phyloP scores from a whole-genome alignment of 1,140 invertebrate genomes.

The Thalassaphorura encarpata region DNA sequence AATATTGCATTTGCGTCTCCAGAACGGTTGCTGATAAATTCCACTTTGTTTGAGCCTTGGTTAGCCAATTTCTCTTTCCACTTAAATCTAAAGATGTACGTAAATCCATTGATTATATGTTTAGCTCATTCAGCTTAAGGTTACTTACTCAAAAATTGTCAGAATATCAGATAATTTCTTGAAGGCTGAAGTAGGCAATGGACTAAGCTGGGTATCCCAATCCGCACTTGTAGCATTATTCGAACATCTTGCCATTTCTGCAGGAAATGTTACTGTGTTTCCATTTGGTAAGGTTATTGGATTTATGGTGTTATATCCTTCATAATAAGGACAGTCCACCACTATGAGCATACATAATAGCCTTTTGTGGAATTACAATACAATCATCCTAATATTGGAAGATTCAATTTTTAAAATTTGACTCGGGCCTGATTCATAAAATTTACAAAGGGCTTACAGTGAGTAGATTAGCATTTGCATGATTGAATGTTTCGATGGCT shows the following conservation, averaged over 20 bases:
- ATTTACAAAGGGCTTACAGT: slow-evolving; percentile 43
- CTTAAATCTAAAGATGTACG: slow-evolving; percentile 53
- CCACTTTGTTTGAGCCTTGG: slow-evolving; percentile 41
- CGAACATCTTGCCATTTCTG: slow-evolving; percentile 49
- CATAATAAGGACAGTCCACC: slow-evolving; percentile 61
- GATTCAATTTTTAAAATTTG: slow-evolving; percentile 6
- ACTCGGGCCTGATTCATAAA: slow-evolving; percentile 6
- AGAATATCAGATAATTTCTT: slow-evolving; percentile 57
- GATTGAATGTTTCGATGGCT: slow-evolving; percentile 77
- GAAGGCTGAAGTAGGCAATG: slow-evolving; percentile 55
- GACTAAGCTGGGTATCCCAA: slow-evolving; percentile 85
- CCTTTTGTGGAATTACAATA: slow-evolving; percentile 74
- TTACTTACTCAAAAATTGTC: slow-evolving; percentile 55
- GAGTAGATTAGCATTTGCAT: slow-evolving; percentile 72
- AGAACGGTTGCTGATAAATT: slow-evolving; percentile 42
- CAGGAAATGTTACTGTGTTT: slow-evolving; percentile 49
- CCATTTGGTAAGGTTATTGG: slow-evolving; percentile 48
- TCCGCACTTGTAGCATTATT: slow-evolving; percentile 58
- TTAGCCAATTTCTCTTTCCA: slow-evolving; percentile 54
- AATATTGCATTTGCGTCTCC: slow-evolving; percentile 74
- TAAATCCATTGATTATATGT: not conserved
- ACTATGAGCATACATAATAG: slow-evolving; percentile 78
- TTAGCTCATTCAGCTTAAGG: slow-evolving; percentile 6
- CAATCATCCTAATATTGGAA: slow-evolving; percentile 53
- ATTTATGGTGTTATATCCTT: slow-evolving; percentile 67